Base-by-base conservation (phyloP, 2,113 vertebrate species). In the Spizaetus ornatus region DNA sequence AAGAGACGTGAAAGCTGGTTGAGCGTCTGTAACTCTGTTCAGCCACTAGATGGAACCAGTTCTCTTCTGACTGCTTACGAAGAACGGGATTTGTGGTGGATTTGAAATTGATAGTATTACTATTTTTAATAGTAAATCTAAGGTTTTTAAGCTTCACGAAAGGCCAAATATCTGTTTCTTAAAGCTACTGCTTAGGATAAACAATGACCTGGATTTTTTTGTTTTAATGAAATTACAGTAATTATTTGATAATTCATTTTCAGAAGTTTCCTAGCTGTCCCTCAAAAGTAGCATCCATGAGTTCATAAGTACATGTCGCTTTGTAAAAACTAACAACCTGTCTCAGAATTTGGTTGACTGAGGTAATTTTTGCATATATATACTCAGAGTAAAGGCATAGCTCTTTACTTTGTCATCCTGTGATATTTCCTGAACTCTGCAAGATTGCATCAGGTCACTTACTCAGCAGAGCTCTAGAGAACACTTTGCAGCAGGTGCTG, bases 31-130 rank as follows among this genome's bases (percentile, higher is more conserved):
- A n/a, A 55, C 69, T 90, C 6, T 87, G 15, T 48, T 92, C n/a
- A 43, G 34, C 86, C 98, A 93, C 96, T 92, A 98, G 98, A 82
- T 97, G 96, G 61, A 88, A 94, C 50, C 94, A 56, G 7, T 84
- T 96, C 90, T 88, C 95, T 97, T 84, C 74, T 65, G 66, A 38
- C 61, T 73, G 6, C 15, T 82, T 31, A 11, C 21, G 34, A 74
- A 56, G 56, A 34, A 19, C 3, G 25, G 23, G 9, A 10, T 36
- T 67, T n/a, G 15, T 40, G 52, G 7, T 26, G 4, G n/a, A 65
- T 82, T 86, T 56, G 61, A 61, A 83, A n/a, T 55, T 7, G 14
- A 23, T 31, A 16, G 15, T 50, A 8, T 32, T 80, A 12, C 18
- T 56, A 36, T 67, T 86, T 82, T 77, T 32, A 36, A 3, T 9